A percentile compares a stretch with the other conserved stretches of the same genome.
These are phyloP conservation scores for Aegithalos caudatus DNA, from an alignment of 2,113 vertebrate species.

Conservation along the genomic window DNA sequence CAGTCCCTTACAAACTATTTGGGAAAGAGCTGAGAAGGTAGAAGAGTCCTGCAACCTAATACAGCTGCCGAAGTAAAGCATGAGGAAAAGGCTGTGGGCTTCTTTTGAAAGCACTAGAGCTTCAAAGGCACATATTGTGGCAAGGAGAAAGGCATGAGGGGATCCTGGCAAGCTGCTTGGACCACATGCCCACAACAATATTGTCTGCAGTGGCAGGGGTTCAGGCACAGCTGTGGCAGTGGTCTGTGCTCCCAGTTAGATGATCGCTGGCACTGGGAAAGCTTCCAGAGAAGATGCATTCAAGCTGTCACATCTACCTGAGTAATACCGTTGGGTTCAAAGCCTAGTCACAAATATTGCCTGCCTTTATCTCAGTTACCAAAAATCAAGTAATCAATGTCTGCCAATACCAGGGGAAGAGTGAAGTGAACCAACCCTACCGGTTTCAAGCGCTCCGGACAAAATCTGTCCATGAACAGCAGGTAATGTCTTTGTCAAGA, in stretches of 20 bases:
- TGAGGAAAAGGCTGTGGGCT: neutral
- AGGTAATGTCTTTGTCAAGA: neutral
- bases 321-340: neutral
- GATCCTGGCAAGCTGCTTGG: neutral
- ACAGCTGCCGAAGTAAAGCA: rapidly evolving
- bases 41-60: neutral
- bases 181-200: neutral
- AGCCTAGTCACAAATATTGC: neutral
- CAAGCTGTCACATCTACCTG: neutral
- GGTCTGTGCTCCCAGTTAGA: neutral
- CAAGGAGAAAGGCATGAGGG: neutral
- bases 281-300: neutral
- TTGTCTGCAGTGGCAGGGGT: neutral
- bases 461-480: neutral
- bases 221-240: neutral
- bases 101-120: neutral
- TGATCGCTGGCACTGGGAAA: neutral
- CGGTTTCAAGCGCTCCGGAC: rapidly evolving
- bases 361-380: neutral
- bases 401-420: neutral
- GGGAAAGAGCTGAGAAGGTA: neutral
- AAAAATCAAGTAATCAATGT: neutral
- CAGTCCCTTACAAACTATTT: neutral
- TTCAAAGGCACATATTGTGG: neutral
- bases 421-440: rapidly evolving